These are phyloP conservation scores for Drosophila quinaria DNA, from an alignment of 2,888 invertebrate species.

Conservation along the genomic window DNA sequence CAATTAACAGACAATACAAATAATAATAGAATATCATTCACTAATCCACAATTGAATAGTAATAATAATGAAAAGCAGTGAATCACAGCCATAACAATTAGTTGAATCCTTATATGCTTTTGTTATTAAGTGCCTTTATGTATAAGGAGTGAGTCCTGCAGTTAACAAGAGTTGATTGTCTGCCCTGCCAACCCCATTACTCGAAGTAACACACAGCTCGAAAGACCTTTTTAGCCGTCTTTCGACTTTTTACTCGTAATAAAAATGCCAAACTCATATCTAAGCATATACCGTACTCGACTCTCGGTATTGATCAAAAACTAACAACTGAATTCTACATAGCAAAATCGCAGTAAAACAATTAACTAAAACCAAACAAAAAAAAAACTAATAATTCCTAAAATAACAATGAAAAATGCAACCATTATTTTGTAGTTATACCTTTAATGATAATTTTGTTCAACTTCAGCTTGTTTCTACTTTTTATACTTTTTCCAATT, in stretches of 20 bases:
- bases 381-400: slow-evolving; percentile 4
- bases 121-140: slow-evolving; percentile 65
- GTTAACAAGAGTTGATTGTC: slow-evolving; percentile 50
- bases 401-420: slow-evolving; percentile 5
- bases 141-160: slow-evolving; percentile 60
- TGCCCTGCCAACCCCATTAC: slow-evolving; percentile 30
- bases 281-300: slow-evolving; percentile 40
- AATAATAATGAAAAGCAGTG: slow-evolving; percentile 3
- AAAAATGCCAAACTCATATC: slow-evolving; percentile 25
- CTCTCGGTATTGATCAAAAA: slow-evolving; percentile 27
- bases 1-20: slow-evolving; percentile 72
- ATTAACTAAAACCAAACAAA: slow-evolving; percentile 25
- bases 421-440: slow-evolving; percentile 58
- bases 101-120: slow-evolving; percentile 30
- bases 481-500: slow-evolving; percentile 21
- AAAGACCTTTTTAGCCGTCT: slow-evolving; percentile 25
- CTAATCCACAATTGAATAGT: slow-evolving; percentile 26
- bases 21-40: slow-evolving; percentile 54
- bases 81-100: slow-evolving; percentile 23
- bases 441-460: slow-evolving; percentile 29
- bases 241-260: slow-evolving; percentile 21
- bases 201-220: slow-evolving; percentile 18
- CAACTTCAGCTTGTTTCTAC: slow-evolving; percentile 48
- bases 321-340: slow-evolving; percentile 74
- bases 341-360: slow-evolving; percentile 58